Conservation (phyloP, 2,888 invertebrate genomes). For the Morpho achilles region DNA sequence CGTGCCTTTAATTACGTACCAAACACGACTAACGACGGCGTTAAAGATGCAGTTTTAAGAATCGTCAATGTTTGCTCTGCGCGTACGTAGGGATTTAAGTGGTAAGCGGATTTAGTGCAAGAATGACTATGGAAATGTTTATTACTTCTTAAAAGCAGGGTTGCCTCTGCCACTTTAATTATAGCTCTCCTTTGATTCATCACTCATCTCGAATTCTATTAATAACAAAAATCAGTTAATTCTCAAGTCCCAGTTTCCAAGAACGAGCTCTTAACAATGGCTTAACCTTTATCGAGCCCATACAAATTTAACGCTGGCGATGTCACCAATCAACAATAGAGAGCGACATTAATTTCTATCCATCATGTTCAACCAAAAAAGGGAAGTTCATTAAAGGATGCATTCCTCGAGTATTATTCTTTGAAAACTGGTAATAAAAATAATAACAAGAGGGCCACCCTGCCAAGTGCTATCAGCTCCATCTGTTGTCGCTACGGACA, state of each 20-base stretch:
- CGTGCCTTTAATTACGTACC: slow-evolving; percentile 70
- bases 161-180: slow-evolving; percentile 20
- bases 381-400: slow-evolving; percentile 78
- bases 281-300: slow-evolving; percentile 30
- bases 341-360: slow-evolving; percentile 76
- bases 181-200: slow-evolving; percentile 2
- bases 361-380: slow-evolving; percentile 74
- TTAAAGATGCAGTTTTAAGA: slow-evolving; percentile 74
- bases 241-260: slow-evolving; percentile 38
- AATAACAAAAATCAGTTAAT: slow-evolving; percentile 26
- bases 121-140: slow-evolving; percentile 61
- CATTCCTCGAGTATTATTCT: slow-evolving; percentile 79
- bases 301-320: slow-evolving; percentile 50
- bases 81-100: slow-evolving; percentile 54
- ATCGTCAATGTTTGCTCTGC: slow-evolving; percentile 52
- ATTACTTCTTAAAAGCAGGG: slow-evolving; percentile 37
- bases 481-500: slow-evolving; percentile 79
- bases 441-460: slow-evolving; percentile 79
- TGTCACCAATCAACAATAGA: slow-evolving; percentile 76
- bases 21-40: slow-evolving; percentile 70
- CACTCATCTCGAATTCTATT: slow-evolving; percentile 17
- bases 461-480: slow-evolving; percentile 79
- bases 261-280: slow-evolving; percentile 44
- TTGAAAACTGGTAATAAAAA: slow-evolving; percentile 78
- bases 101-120: slow-evolving; percentile 59